phyloP scores from a whole-genome alignment of 2,113 vertebrate genomes.

The Morone saxatilis region DNA sequence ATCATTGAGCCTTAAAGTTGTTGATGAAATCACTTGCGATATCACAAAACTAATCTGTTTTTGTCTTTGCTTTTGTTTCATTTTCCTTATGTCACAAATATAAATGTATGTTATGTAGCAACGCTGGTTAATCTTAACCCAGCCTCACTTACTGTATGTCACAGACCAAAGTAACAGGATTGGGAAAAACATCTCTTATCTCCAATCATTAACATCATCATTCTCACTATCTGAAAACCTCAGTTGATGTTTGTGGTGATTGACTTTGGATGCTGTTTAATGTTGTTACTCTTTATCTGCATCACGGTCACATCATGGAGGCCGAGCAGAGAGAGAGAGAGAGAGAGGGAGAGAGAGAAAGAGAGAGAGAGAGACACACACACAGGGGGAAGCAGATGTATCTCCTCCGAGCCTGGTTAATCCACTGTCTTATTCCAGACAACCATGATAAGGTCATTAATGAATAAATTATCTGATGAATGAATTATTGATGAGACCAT shows the following conservation, averaged over 20 bases:
- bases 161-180: slow-evolving; percentile 18
- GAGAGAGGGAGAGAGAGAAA: not conserved
- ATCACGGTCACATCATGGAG: slow-evolving; percentile 8
- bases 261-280: slow-evolving; percentile 20
- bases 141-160: slow-evolving; percentile 1
- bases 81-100: not conserved
- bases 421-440: slow-evolving; percentile 65
- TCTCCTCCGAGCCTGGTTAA: slow-evolving; percentile 46
- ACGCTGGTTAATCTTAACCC: not conserved
- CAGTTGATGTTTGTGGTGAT: slow-evolving; percentile 1
- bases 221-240: not conserved
- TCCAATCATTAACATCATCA: slow-evolving; percentile 3
- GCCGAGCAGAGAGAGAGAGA: slow-evolving; percentile 4
- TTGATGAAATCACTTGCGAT: not conserved
- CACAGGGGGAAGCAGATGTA: slow-evolving; percentile 44
- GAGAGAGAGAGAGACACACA: not conserved
- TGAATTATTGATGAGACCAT: slow-evolving; percentile 76
- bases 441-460: slow-evolving; percentile 80
- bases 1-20: not conserved
- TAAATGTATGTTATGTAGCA: not conserved
- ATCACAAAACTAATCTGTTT: not conserved
- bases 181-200: not conserved
- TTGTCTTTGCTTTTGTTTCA: not conserved
- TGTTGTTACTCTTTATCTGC: slow-evolving; percentile 37
- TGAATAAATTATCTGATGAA: slow-evolving; percentile 81